Base-by-base conservation (phyloP, 2,888 invertebrate species). In the Agonopterix subpropinquella region DNA sequence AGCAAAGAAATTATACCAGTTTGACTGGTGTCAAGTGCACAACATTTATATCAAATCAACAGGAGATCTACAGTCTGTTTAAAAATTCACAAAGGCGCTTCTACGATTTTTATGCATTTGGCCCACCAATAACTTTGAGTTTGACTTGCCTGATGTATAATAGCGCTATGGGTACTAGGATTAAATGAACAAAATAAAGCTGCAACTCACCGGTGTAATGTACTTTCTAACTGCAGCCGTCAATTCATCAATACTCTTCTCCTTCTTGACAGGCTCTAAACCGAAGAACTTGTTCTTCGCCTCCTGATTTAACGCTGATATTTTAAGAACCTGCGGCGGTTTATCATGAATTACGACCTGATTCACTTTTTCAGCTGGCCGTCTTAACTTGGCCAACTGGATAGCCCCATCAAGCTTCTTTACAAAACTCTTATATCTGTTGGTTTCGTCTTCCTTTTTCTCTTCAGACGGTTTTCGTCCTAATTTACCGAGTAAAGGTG, bases 251-350 rank as follows among this genome's bases (percentile, higher is more conserved):
- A 86, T 69, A 46, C 62, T 85, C 56, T 76, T 83, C 57, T 81
- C 85, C 49, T 78, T 81, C 66, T 80, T 83, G 35, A 58, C 53
- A 5, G 35, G 45, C 7, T 84, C 85, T 10, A 86, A 50, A 0
- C 87, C 88, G 48, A 87, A 87, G 76, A 87, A 87, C 64, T 78
- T 87, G 47, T 83, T 82, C 67, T 87, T 87, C 4, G 86, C 87
- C 1, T 70, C 80, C 51, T 80, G 80, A 52, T 84, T 87, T 45
- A 85, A 55, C 0, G 78, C 72, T 0, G 85, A 78, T 50, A 87
- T 83, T 62, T 82, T 83, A 44, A 86, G 59, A 1, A 80, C 59
- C 1, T 77, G 74, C 7, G 76, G 65, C 47, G 80, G 73, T 1
- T 65, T 53, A 10, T 77, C 75, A 18, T 75, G 73, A 1, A 72